A percentile compares a stretch with the other conserved stretches of the same genome.
Conservation (phyloP, 2,113 vertebrate species). For the Hiodon tergisus region DNA sequence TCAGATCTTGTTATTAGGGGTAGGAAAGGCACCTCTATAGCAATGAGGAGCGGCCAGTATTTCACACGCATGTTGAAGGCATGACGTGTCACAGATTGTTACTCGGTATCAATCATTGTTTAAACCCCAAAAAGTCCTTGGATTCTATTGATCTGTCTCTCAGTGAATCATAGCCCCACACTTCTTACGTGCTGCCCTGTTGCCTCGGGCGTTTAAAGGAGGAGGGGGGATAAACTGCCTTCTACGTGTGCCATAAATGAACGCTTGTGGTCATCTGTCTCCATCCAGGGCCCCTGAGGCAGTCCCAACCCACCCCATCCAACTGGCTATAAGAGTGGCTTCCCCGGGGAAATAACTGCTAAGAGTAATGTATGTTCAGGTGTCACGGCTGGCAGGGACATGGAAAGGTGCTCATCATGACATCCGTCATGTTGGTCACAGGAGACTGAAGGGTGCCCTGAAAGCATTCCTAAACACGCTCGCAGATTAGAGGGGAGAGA, state of each 20-base stretch:
- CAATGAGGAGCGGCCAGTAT: neutral
- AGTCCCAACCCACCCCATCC: too few relatives aligned
- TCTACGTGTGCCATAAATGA: too few relatives aligned
- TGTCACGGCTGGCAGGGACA: neutral
- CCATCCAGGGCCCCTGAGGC: neutral
- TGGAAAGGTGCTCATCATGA: neutral
- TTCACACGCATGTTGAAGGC: neutral
- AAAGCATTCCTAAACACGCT: too few relatives aligned
- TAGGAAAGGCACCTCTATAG: too few relatives aligned
- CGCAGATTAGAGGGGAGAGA: neutral
- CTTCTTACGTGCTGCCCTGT: too few relatives aligned
- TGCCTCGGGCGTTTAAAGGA: too few relatives aligned
- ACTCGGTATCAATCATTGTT: neutral
- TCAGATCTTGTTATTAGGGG: neutral
- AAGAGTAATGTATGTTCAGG: neutral
- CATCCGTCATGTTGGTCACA: neutral
- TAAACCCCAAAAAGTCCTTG: neutral
- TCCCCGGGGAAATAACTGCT: neutral
- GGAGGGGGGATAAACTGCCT: too few relatives aligned
- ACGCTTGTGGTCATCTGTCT: neutral
- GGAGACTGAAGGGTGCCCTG: neutral
- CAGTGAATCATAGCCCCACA: neutral
- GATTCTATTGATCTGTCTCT: neutral
- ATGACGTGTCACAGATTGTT: constrained; percentile 7
- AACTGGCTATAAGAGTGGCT: neutral